Evolutionary conservation across 1,140 invertebrate species (phyloP), one percentile per base, ranked within the genome.

Genomic region (Zaprionus kolodkinae): DNA sequence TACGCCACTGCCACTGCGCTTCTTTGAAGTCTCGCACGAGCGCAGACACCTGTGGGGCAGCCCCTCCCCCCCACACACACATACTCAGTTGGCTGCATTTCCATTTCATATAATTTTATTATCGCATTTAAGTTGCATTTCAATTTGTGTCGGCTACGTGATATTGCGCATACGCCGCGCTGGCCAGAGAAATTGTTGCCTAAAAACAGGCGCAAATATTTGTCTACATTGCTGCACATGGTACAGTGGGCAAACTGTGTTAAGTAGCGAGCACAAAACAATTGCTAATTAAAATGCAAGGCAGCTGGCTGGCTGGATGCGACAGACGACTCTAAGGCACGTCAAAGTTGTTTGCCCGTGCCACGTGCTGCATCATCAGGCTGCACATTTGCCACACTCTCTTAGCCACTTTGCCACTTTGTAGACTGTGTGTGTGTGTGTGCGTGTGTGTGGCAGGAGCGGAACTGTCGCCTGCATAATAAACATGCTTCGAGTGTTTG

Each of bases 261-360:
- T 81, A 80, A 83, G 70, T 70, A 50, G 45, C 45, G 33, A 6
- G 45, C 7, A 9, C 21, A 68, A 38, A 43, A 60, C 59, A 79
- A 79, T 72, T 72, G 60, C 81, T 89, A 88, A 88, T 88, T 88
- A 88, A 65, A 84, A 88, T 88, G 81, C 84, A 89, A 88, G 76
- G 59, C 81, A 70, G 61, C 77, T 21, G n/a, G n/a, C n/a, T n/a
- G n/a, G 21, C 21, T 21, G 21, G 1, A 1, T 21, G 21, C 1
- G 21, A 21, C 21, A 21, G 21, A 21, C 21, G 21, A 21, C 21
- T 21, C 21, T 21, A 4, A 10, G 17, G 15, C 21, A 25, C 45
- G 79, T 54, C 38, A 40, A 81, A 76, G 64, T 86, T n/a, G n/a
- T 85, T 76, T 61, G 21, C 21, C 65, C 83, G n/a, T 50, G 54